Conservation (phyloP, 2,113 vertebrate species). For the Phyllopteryx taeniolatus region DNA sequence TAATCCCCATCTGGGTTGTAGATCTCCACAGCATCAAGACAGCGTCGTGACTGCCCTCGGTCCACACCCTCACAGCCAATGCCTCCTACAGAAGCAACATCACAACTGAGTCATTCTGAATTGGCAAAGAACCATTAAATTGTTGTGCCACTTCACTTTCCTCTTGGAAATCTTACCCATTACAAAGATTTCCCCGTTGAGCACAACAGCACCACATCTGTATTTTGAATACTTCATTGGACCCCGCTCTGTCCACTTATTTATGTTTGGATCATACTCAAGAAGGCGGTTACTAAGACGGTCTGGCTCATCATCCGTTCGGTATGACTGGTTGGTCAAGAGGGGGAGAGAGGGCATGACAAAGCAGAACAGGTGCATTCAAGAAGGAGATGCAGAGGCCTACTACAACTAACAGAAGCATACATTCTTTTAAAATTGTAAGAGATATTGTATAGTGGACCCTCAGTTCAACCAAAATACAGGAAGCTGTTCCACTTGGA, state of each 20-base stretch:
- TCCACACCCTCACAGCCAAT: conserved; percentile 90
- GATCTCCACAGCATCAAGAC: conserved; percentile 89
- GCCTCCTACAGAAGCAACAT: conserved; percentile 75
- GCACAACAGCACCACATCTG: conserved; percentile 84
- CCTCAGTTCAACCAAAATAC: too few species aligned
- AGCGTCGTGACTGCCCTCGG: conserved; percentile 88
- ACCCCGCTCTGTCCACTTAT: conserved; percentile 82
- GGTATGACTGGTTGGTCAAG: conserved; percentile 76
- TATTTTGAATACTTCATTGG: conserved; percentile 94
- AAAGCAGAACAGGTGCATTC: conserved; percentile 49
- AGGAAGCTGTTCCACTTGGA: too few species aligned
- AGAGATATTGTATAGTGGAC: not conserved
- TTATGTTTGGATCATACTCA: conserved; percentile 83
- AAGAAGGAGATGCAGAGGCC: conserved; percentile 8
- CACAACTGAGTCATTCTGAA: not conserved
- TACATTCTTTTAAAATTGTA: not conserved
- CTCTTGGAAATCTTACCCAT: conserved; percentile 78
- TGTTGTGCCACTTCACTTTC: not conserved
- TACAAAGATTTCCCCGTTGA: conserved; percentile 88
- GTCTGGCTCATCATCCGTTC: conserved; percentile 91
- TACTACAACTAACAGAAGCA: not conserved
- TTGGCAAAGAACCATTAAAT: not conserved
- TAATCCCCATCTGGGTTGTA: conserved; percentile 89
- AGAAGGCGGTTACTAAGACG: conserved; percentile 89
- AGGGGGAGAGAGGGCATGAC: conserved; percentile 18